phyloP scores from a whole-genome alignment of 1,140 invertebrate species.

The Eueides isabella region DNA sequence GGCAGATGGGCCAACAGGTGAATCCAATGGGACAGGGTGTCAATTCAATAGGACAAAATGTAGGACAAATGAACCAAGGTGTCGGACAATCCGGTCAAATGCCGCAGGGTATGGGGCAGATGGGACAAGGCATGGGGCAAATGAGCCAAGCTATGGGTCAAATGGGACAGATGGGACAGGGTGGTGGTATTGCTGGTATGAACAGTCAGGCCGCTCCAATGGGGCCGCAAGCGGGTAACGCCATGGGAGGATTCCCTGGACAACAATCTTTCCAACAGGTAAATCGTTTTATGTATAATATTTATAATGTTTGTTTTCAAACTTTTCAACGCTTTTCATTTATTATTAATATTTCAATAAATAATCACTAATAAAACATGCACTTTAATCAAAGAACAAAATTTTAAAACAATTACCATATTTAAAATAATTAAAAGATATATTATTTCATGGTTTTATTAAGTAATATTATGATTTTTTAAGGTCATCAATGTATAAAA shows the following conservation, averaged over 20 bases:
- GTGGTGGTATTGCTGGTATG: constrained; percentile 75
- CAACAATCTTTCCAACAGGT: constrained; percentile 81
- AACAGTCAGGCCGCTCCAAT: constrained; percentile 75
- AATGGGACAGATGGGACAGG: constrained; percentile 78
- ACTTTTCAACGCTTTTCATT: constrained; percentile 19
- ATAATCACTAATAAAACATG: too few species aligned
- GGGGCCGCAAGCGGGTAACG: constrained; percentile 81
- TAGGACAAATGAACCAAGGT: constrained; percentile 72
- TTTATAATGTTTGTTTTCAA: constrained; percentile 20
- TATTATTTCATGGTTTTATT: too few species aligned
- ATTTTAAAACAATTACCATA: too few species aligned
- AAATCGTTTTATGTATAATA: neutral
- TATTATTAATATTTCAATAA: neutral
- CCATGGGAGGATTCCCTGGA: constrained; percentile 81
- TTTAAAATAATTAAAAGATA: too few species aligned
- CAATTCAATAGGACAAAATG: constrained; percentile 71
- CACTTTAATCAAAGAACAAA: too few species aligned
- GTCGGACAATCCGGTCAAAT: constrained; percentile 73
- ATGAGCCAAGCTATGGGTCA: constrained; percentile 81
- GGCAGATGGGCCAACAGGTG: constrained; percentile 74
- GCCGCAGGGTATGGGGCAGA: constrained; percentile 78
- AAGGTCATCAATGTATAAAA: too few species aligned
- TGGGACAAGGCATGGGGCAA: constrained; percentile 78
- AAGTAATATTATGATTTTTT: too few species aligned
- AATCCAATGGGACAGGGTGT: constrained; percentile 72